Evolutionary conservation across 2,113 vertebrate species (phyloP).

Genomic region (Eclectus roratus): DNA sequence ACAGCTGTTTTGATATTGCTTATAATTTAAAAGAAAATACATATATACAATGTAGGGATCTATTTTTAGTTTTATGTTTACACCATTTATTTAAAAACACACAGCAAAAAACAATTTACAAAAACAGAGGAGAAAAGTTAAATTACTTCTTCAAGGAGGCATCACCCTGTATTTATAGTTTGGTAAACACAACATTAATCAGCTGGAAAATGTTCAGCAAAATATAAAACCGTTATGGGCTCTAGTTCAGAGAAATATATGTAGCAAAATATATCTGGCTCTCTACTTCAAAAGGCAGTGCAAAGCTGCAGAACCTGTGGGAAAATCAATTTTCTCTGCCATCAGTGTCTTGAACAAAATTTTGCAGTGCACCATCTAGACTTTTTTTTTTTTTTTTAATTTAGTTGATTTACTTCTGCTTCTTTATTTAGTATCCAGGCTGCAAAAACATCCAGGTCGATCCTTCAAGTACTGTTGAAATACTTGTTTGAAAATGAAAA

Average conservation of each 20-base stretch:
- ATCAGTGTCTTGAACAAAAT: constrained; percentile 19
- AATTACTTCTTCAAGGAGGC: constrained; percentile 38
- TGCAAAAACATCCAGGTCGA: neutral
- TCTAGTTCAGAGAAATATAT: constrained; percentile 50
- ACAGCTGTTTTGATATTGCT: neutral
- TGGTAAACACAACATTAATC: constrained; percentile 60
- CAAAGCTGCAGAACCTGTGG: constrained; percentile 48
- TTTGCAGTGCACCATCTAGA: neutral
- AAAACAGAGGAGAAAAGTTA: constrained; percentile 7
- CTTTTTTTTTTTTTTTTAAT: neutral
- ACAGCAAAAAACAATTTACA: neutral
- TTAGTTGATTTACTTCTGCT: constrained; percentile 30
- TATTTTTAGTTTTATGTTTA: neutral
- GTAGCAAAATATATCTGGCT: constrained; percentile 44
- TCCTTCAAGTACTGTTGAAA: neutral
- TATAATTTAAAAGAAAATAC: neutral
- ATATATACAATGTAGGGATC: neutral
- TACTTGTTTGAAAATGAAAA: neutral
- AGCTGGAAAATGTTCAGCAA: constrained; percentile 48
- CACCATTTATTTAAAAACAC: neutral
- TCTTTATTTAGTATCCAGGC: accelerated
- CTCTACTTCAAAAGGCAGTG: constrained; percentile 60
- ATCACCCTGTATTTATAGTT: constrained; percentile 40
- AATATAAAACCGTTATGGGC: constrained; percentile 15
- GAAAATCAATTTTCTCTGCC: constrained; percentile 64